A percentile compares a stretch with the other conserved stretches of the same genome.
Conservation (phyloP, 2,888 invertebrate species). For the Perizoma affinitatum region DNA sequence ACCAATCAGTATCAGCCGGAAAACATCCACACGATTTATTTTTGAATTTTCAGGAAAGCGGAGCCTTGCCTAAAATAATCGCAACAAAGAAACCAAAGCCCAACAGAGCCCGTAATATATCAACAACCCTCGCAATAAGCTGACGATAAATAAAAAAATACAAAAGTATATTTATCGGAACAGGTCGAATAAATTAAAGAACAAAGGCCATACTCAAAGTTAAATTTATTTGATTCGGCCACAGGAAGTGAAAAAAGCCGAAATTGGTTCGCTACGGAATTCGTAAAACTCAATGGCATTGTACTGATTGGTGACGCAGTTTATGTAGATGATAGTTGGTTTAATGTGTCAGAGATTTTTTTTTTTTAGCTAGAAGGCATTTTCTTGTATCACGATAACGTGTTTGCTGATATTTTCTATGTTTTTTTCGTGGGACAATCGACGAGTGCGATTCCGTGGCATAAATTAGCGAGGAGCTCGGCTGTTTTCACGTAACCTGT, state of each 20-base stretch:
- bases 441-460: too few species aligned
- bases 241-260: constrained; percentile 48
- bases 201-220: constrained; percentile 49
- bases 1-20: too few species aligned
- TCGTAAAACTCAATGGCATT: constrained; percentile 41
- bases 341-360: neutral
- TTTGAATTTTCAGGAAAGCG: too few species aligned
- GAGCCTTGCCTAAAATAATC: neutral
- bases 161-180: constrained; percentile 50
- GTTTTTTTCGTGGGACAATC: too few species aligned
- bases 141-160: constrained; percentile 54
- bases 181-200: constrained; percentile 58
- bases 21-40: too few species aligned
- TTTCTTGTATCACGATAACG: too few species aligned
- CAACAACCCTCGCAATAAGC: constrained; percentile 50
- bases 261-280: constrained; percentile 49
- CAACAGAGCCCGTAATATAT: constrained; percentile 41
- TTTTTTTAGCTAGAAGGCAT: too few species aligned
- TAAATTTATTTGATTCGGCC: constrained; percentile 59
- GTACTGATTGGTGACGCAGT: constrained; percentile 22
- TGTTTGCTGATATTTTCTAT: too few species aligned
- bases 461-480: neutral
- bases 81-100: constrained; percentile 21
- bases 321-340: constrained; percentile 1
- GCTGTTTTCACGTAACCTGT: constrained; percentile 10